These are phyloP conservation scores for Sinodicranocentrus sp. DNA, from an alignment of 2,888 invertebrate species.

Conservation along the genomic window DNA sequence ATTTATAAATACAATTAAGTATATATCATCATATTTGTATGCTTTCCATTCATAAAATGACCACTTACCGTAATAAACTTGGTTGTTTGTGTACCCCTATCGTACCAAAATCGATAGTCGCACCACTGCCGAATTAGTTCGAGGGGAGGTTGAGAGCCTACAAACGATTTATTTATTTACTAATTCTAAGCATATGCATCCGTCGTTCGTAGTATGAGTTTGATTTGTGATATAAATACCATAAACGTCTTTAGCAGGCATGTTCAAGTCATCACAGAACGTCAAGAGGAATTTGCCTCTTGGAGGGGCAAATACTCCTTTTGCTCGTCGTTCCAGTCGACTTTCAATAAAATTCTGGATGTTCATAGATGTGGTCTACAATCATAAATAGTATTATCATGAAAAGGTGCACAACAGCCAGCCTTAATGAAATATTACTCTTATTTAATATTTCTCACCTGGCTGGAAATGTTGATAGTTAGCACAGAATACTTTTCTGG, in stretches of 20 bases:
- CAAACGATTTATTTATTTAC: too few species aligned
- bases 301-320: slow-evolving; percentile 88
- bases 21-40: too few species aligned
- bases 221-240: too few species aligned
- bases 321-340: slow-evolving; percentile 92
- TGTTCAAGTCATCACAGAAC: slow-evolving; percentile 95
- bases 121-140: slow-evolving; percentile 92
- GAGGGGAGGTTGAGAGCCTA: slow-evolving; percentile 92
- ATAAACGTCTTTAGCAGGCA: slow-evolving; percentile 93
- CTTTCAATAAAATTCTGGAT: slow-evolving; percentile 92
- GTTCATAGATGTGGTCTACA: slow-evolving; percentile 90
- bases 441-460: too few species aligned
- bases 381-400: too few species aligned
- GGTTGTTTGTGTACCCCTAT: slow-evolving; percentile 87
- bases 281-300: slow-evolving; percentile 91
- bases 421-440: too few species aligned
- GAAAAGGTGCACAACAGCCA: too few species aligned
- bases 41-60: not conserved
- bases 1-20: slow-evolving; percentile 44
- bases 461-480: slow-evolving; percentile 92
- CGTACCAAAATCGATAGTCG: slow-evolving; percentile 94
- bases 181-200: too few species aligned
- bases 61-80: slow-evolving; percentile 85
- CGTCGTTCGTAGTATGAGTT: too few species aligned
- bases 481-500: slow-evolving; percentile 83